Evolutionary conservation across 2,888 invertebrate species (phyloP), one percentile per base, ranked within the genome.

Genomic region (Cerastis rubricosa): DNA sequence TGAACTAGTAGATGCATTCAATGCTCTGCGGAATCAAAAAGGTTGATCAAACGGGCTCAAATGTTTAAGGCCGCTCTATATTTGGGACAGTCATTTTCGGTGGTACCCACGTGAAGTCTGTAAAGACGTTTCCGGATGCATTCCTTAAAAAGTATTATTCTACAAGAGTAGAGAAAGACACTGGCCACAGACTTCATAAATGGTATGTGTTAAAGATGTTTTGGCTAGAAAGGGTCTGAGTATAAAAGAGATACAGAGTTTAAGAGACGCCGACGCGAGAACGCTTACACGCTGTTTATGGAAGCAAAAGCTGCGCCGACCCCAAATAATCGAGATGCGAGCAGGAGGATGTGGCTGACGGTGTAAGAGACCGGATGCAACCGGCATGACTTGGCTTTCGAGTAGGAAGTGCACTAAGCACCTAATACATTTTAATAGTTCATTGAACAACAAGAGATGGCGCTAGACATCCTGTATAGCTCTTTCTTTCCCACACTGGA

Each of bases 1-100:
- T 87, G 81, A 86, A 78, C 85, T 63, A 76, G 87, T 63, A 76
- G 85, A 84, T 80, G 85, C 67, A 45, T 63, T 74, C 49, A 75
- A 73, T 49, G 61, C 49, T 49, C 47, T 35, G 59, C 25, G 61
- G 29, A 66, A 65, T 73, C 67, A 19, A 43, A 70, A 80, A 85
- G 86, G 85, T 64, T 80, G 29, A 67, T 40, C 45, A 80, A 75
- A 66, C 68, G 11, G 47, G 74, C 57, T 40, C 71, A 54, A 80
- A 61, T 70, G 0, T 49, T 40, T 64, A 65, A 79, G 83, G 72
- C 45, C 72, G 19, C 12, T 40, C 2, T 17, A 43, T 72, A 80
- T 76, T 85, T 85, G 63, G 64, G 45, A 17, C 61, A 22, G 22
- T 45, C 6, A 57, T 45, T 17, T 51, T 14, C 25, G 1, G 35